Percentiles rank a stretch among this genome's conserved stretches.
Evolutionary conservation across 1,140 invertebrate species (phyloP).

Genomic region (Heliconius congener): DNA sequence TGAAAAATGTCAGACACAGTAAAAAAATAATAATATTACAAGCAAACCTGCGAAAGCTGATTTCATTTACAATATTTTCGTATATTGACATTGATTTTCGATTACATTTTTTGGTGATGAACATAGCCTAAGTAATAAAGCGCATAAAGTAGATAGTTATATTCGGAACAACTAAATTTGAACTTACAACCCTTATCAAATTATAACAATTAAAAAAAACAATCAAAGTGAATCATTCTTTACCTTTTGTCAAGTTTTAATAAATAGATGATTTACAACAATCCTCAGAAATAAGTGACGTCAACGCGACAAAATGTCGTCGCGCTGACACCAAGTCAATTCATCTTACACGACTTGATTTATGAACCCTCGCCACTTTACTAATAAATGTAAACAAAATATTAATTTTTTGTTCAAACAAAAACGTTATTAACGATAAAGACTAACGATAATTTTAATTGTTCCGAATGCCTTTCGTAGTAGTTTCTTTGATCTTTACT

Average conservation of each 20-base stretch:
- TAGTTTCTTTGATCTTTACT: constrained; percentile 50
- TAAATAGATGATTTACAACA: constrained; percentile 36
- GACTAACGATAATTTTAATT: constrained; percentile 69
- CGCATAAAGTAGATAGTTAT: no score
- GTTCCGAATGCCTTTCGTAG: constrained; percentile 59
- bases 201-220: background rate
- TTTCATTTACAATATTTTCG: no score
- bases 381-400: constrained; percentile 80
- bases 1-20: no score
- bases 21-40: no score
- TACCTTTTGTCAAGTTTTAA: constrained; percentile 22
- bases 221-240: background rate
- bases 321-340: constrained; percentile 54
- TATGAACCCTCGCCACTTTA: constrained; percentile 67
- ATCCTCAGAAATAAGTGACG: constrained; percentile 46
- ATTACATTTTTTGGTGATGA: no score
- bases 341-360: constrained; percentile 67
- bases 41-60: no score
- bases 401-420: constrained; percentile 61
- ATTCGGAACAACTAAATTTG: no score
- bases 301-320: constrained; percentile 56
- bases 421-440: constrained; percentile 70
- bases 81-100: no score
- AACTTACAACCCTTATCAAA: no score
- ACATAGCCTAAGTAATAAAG: no score